These are phyloP conservation scores for Entelurus aequoreus DNA, from an alignment of 2,113 vertebrate species.

Conservation along the genomic window DNA sequence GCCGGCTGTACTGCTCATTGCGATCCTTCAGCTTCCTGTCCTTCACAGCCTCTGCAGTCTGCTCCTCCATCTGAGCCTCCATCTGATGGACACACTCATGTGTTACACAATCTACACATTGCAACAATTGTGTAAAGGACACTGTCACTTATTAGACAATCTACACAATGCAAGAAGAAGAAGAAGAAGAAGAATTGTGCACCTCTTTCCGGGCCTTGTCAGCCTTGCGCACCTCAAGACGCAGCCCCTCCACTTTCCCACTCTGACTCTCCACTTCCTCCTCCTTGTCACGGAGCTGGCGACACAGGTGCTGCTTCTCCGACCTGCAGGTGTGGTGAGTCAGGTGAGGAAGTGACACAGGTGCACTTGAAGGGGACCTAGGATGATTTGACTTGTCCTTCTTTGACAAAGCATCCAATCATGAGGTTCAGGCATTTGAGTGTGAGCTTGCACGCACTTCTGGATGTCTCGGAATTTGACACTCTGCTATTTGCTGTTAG, in stretches of 20 bases:
- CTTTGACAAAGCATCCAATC: no score
- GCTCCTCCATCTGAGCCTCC: constrained; percentile 85
- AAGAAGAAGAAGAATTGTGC: constrained; percentile 18
- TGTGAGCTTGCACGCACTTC: no score
- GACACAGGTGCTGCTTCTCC: constrained; percentile 86
- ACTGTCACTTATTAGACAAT: no score
- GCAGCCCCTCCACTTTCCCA: constrained; percentile 89
- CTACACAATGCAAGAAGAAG: constrained; percentile 5
- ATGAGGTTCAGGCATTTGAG: no score
- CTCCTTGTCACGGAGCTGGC: constrained; percentile 95
- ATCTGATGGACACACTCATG: constrained; percentile 65
- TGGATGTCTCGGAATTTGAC: no score
- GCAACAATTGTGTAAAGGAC: neutral
- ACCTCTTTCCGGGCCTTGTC: constrained; percentile 97
- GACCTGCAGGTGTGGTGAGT: constrained; percentile 51
- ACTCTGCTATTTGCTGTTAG: no score
- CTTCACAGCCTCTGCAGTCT: constrained; percentile 85
- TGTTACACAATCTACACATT: neutral
- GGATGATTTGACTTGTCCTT: no score
- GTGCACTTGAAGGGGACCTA: no score
- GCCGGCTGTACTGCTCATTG: constrained; percentile 89
- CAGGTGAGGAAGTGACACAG: neutral
- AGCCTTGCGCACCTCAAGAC: constrained; percentile 91
- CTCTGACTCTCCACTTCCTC: constrained; percentile 90
- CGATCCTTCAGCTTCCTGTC: constrained; percentile 91